A percentile compares a stretch with the other conserved stretches of the same genome.
Conservation (phyloP, 2,888 invertebrate genomes). For the Sisyra nigra region DNA sequence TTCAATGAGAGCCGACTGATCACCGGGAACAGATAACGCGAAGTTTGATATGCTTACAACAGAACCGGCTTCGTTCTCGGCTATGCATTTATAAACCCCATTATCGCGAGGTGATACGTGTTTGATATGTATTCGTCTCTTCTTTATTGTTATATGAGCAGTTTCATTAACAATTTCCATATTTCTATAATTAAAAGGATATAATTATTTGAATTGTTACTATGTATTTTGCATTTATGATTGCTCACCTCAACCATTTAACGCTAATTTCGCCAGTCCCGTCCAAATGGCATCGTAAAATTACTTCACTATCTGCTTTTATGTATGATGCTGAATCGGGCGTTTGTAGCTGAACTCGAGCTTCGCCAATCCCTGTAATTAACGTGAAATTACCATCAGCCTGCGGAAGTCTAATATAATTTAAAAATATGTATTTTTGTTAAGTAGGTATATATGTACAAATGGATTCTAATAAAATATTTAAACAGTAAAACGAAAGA, state of each 20-base stretch:
- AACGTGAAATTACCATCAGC: conserved; percentile 13
- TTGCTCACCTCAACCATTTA: conserved; percentile 46
- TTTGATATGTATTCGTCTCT: conserved; percentile 40
- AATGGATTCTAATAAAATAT: too few relatives aligned
- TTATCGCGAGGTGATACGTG: conserved; percentile 39
- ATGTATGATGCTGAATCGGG: conserved; percentile 35
- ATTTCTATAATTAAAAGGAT: conserved; percentile 30
- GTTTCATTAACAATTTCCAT: conserved; percentile 39
- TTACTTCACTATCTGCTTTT: conserved; percentile 32
- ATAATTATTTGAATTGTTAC: background rate
- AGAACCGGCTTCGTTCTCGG: conserved; percentile 48
- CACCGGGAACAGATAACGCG: conserved; percentile 34
- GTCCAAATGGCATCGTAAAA: conserved; percentile 45
- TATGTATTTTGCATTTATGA: background rate
- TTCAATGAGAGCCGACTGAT: conserved; percentile 34
- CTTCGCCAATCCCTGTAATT: conserved; percentile 42
- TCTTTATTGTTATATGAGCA: conserved; percentile 40
- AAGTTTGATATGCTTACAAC: conserved; percentile 33
- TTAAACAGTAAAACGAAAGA: too few relatives aligned
- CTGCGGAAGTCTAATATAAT: too few relatives aligned
- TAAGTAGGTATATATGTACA: too few relatives aligned
- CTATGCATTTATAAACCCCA: conserved; percentile 58
- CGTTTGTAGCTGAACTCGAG: conserved; percentile 36
- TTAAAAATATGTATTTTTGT: too few relatives aligned
- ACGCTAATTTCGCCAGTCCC: conserved; percentile 47